Base-by-base conservation (phyloP, 1,140 invertebrate species). In the Micrasema minimum region DNA sequence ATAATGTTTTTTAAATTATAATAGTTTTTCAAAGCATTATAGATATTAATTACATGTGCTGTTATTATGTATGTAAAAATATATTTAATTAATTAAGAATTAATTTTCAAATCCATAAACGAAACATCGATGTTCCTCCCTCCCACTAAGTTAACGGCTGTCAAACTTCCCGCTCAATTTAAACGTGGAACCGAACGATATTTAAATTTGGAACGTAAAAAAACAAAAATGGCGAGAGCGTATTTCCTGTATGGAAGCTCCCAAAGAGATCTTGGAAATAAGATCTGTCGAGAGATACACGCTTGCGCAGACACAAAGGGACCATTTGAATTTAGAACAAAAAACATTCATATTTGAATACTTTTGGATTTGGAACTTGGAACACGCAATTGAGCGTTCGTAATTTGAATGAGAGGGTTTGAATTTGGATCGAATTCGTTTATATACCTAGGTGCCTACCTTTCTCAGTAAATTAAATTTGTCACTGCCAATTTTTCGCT, bases 141-240 rank as follows among this genome's bases (percentile, higher is more conserved):
- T 67, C 65, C 65, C 65, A 67, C 65, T 18, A 55, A 51, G 65
- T 67, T 67, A 67, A 57, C 65, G 65, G 50, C 65, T 67, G 65
- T 67, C 65, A 67, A 67, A 67, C 65, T 67, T 67, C 48, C 65
- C 65, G 65, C 65, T 67, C 65, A 67, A 67, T 67, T 67, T 67
- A 55, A 67, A 67, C 50, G 37, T 67, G 48, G 65, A 67, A 67
- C 65, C 37, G 65, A 67, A 57, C 65, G 65, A 67, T 55, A 67
- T 67, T 67, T 67, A 67, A 67, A 67, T 67, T 55, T 67, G 65
- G 65, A 67, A 67, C 65, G 50, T 67, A 23, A 55, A 55, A 64
- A 66, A 67, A 41, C 65, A 67, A 67, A n/a, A 67, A 67, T 67
- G 65, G 65, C 65, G 65, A 43, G 31, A 55, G 48, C 35, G 48